These are phyloP conservation scores for Eristalinus aeneus DNA, from an alignment of 2,888 invertebrate species.

Conservation along the genomic window DNA sequence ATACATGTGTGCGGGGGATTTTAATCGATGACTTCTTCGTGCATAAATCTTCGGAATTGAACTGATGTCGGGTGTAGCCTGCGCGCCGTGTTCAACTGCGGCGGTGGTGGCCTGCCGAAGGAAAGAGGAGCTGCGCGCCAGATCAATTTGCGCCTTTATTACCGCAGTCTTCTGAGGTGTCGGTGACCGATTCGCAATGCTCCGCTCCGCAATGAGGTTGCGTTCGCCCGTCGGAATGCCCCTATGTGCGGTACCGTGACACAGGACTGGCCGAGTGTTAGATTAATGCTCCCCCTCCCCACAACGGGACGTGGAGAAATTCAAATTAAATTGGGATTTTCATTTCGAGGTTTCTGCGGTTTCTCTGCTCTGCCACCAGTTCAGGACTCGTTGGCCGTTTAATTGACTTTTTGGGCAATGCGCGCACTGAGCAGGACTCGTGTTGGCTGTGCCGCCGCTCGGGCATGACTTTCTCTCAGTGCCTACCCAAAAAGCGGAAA, in stretches of 20 bases:
- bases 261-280: constrained; percentile 42
- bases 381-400: constrained; percentile 27
- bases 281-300: constrained; percentile 42
- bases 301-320: constrained; percentile 47
- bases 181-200: constrained; percentile 66
- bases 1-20: constrained; percentile 19
- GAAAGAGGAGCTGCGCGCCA: constrained; percentile 59
- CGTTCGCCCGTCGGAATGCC: neutral
- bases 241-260: constrained; percentile 45
- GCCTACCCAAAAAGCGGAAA: constrained; percentile 51
- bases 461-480: constrained; percentile 53
- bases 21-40: constrained; percentile 68
- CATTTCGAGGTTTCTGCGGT: constrained; percentile 51
- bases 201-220: constrained; percentile 25
- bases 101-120: neutral
- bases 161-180: constrained; percentile 59
- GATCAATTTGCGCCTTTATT: constrained; percentile 67
- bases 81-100: constrained; percentile 20
- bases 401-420: constrained; percentile 47
- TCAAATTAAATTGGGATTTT: constrained; percentile 63
- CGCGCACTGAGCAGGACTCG: constrained; percentile 24
- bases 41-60: constrained; percentile 59
- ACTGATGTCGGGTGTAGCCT: constrained; percentile 33
- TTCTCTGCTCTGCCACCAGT: neutral
- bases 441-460: constrained; percentile 13